Evolutionary conservation across 2,888 invertebrate genomes (phyloP).

Genomic region (Polyploca ridens): DNA sequence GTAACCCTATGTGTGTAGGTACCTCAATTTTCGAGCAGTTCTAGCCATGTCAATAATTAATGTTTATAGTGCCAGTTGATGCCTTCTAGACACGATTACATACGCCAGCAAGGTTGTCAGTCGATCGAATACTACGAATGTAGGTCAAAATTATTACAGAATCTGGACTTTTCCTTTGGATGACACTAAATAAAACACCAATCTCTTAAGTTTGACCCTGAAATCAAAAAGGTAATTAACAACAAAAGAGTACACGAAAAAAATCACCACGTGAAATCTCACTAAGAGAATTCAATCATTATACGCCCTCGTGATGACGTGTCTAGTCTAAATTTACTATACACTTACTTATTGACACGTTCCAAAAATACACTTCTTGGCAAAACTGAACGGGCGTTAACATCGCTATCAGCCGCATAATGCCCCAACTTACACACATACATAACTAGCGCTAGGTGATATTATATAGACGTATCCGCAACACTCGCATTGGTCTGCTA

Average conservation of each 20-base stretch:
- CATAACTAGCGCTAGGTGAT: slow-evolving; percentile 39
- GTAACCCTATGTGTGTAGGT: not conserved
- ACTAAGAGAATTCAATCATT: slow-evolving; percentile 70
- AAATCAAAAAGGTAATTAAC: slow-evolving; percentile 34
- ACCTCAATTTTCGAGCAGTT: not conserved
- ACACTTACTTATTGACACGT: slow-evolving; percentile 84
- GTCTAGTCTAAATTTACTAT: slow-evolving; percentile 79
- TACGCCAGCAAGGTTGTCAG: slow-evolving; percentile 4
- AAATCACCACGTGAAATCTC: slow-evolving; percentile 44
- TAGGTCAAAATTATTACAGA: slow-evolving; percentile 3
- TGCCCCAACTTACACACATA: slow-evolving; percentile 63
- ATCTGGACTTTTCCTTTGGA: not conserved
- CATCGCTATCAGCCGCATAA: slow-evolving; percentile 80
- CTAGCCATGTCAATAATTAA: slow-evolving; percentile 1
- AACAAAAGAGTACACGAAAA: slow-evolving; percentile 43
- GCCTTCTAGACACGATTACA: slow-evolving; percentile 8
- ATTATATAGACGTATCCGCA: slow-evolving; percentile 43
- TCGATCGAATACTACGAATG: not conserved
- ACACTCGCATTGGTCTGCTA: slow-evolving; percentile 36
- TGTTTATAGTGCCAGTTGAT: slow-evolving; percentile 10
- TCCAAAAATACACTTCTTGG: slow-evolving; percentile 83
- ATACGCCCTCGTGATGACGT: slow-evolving; percentile 70
- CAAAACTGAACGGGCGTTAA: slow-evolving; percentile 84
- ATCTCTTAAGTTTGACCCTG: slow-evolving; percentile 33
- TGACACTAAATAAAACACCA: not conserved